phyloP scores from a whole-genome alignment of 2,113 vertebrate genomes.

The Daboia siamensis region DNA sequence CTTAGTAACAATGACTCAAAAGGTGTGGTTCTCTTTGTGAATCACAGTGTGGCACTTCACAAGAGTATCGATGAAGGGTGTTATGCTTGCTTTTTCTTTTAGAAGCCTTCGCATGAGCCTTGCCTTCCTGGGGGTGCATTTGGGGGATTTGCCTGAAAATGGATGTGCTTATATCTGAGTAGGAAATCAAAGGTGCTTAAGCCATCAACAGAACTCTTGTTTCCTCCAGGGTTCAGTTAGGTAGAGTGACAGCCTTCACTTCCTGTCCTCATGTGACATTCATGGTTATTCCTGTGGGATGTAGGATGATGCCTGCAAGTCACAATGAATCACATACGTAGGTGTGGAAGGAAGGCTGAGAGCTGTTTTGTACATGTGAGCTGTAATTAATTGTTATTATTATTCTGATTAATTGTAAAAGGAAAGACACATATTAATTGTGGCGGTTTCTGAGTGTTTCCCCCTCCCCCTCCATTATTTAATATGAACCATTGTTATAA shows the following conservation, averaged over 20 bases:
- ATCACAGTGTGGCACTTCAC: not conserved
- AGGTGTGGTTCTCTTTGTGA: slow-evolving; percentile 58
- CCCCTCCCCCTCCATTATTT: fast-evolving
- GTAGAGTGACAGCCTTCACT: not conserved
- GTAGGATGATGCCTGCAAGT: not conserved
- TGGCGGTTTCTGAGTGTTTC: not conserved
- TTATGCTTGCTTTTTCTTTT: not conserved
- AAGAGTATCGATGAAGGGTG: not conserved
- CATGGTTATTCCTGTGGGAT: not conserved
- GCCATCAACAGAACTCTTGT: not conserved
- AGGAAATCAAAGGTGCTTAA: not conserved
- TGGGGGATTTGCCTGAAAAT: not conserved
- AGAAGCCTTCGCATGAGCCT: not conserved
- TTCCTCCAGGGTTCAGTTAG: not conserved
- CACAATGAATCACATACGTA: slow-evolving; percentile 11
- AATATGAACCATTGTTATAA: not conserved
- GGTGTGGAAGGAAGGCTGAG: slow-evolving; percentile 7
- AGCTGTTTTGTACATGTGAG: slow-evolving; percentile 4
- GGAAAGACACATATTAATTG: not conserved
- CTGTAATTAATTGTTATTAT: slow-evolving; percentile 22
- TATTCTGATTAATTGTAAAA: slow-evolving; percentile 16
- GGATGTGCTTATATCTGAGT: not conserved
- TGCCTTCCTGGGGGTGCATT: not conserved
- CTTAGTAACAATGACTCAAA: slow-evolving; percentile 32
- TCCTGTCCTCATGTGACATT: not conserved